Evolutionary conservation across 2,888 invertebrate species (phyloP), one percentile per base, ranked within the genome.

Genomic region (Apoderus coryli): DNA sequence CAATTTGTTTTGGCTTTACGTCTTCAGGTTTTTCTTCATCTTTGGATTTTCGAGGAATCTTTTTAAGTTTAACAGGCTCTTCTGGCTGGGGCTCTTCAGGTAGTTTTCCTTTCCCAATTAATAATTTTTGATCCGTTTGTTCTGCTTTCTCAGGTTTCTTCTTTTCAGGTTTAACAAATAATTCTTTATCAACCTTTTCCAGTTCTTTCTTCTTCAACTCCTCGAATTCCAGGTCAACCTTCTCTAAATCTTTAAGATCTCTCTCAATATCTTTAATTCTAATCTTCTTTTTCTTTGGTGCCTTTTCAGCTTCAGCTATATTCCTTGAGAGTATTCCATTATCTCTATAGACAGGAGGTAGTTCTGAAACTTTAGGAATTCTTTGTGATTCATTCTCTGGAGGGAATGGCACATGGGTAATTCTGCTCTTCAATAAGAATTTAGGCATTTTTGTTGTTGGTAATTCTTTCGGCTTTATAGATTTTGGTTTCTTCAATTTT

Each of bases 41-140:
- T 10, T 47, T 44, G 11, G 46, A 37, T 35, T 64, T 65, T 30
- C 56, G 44, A 3, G 65, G 64, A 27, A 63, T 53, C 46, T 67
- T 67, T 44, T 65, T 69, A n/a, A 69, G 50, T 12, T 55, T 58
- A 1, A 69, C 53, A 10, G 48, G 52, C 43, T 69, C 67, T 2
- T 50, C 41, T 9, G 42, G 50, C 22, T 54, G 48, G 5, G 60
- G 53, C n/a, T 44, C 42, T 27, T 49, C 43, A 2, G 60, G 57
- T 36, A 61, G 47, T 41, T 65, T 64, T 14, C 69, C 68, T 49
- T 67, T 66, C 3, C 47, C 47, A 25, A 48, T 32, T 40, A 43
- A 43, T 32, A 62, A 54, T 46, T 58, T 46, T 31, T 57, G 36
- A 40, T 51, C 42, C 35, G 45, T 35, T 44, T 46, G 44, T 25